A percentile compares a stretch with the other conserved stretches of the same genome.
phyloP scores from a whole-genome alignment of 2,888 invertebrate species.

The Melipona bicolor region DNA sequence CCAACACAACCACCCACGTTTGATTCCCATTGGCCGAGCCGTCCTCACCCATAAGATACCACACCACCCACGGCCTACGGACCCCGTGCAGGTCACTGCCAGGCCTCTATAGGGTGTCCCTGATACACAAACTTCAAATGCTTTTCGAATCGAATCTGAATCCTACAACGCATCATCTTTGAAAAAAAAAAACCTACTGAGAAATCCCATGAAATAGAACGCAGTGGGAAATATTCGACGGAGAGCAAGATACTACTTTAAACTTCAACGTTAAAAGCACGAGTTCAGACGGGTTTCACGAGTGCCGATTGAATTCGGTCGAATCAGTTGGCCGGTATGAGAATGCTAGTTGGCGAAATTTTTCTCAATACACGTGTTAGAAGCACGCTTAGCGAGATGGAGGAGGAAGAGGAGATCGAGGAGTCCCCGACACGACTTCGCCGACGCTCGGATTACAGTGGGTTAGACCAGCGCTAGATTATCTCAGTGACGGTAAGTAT shows the following conservation, averaged over 20 bases:
- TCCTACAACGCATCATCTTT: neutral
- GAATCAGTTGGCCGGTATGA: neutral
- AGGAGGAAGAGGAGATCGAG: slow-evolving; percentile 56
- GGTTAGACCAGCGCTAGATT: slow-evolving; percentile 74
- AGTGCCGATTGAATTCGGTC: neutral
- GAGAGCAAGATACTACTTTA: neutral
- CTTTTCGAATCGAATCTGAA: too few relatives aligned
- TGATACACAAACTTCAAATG: slow-evolving; percentile 3
- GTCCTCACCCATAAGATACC: slow-evolving; percentile 68
- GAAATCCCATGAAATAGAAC: neutral
- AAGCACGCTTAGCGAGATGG: slow-evolving; percentile 47
- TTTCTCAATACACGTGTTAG: slow-evolving; percentile 36
- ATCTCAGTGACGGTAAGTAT: slow-evolving; percentile 80
- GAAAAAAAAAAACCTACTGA: neutral
- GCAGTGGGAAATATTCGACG: too few relatives aligned
- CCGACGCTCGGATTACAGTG: slow-evolving; percentile 70
- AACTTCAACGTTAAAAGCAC: neutral
- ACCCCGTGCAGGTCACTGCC: slow-evolving; percentile 64
- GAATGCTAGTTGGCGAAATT: neutral
- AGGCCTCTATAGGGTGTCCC: slow-evolving; percentile 56
- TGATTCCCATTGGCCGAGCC: slow-evolving; percentile 78
- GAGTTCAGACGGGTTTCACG: neutral
- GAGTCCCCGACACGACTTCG: slow-evolving; percentile 64
- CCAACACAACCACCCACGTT: slow-evolving; percentile 79
- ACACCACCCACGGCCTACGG: slow-evolving; percentile 70